Evolutionary conservation across 2,797 vertebrate species (phyloP).

Genomic region (Amblyraja radiata): DNA sequence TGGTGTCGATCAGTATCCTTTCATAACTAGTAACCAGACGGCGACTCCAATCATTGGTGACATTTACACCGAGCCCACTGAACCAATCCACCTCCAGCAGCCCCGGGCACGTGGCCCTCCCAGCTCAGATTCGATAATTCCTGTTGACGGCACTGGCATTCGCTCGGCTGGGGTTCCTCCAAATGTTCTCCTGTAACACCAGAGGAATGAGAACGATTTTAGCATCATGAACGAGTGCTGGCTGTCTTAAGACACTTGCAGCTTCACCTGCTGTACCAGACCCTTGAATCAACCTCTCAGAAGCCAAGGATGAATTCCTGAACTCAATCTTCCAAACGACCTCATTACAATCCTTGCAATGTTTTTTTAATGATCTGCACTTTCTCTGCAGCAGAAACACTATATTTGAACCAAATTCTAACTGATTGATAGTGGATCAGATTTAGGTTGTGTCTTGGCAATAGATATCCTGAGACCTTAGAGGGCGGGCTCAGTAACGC

Average conservation of each 20-base stretch:
- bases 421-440: too few relatives aligned
- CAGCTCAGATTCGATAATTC: background rate
- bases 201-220: background rate
- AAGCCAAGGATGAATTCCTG: too few relatives aligned
- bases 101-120: background rate
- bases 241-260: too few relatives aligned
- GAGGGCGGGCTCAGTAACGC: too few relatives aligned
- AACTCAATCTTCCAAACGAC: too few relatives aligned
- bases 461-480: background rate
- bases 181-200: background rate
- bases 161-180: slow-evolving; percentile 7
- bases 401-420: too few relatives aligned
- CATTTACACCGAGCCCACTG: background rate
- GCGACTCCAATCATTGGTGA: background rate
- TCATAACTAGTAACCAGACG: background rate
- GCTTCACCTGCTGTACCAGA: too few relatives aligned
- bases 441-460: background rate
- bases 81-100: background rate
- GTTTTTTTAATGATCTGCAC: too few relatives aligned
- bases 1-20: background rate
- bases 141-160: slow-evolving; percentile 7
- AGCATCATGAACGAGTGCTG: too few relatives aligned
- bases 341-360: too few relatives aligned
- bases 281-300: too few relatives aligned
- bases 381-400: too few relatives aligned